Conservation (phyloP, 35 echinoderm and acorn worm genomes). For the Patiria miniata region DNA sequence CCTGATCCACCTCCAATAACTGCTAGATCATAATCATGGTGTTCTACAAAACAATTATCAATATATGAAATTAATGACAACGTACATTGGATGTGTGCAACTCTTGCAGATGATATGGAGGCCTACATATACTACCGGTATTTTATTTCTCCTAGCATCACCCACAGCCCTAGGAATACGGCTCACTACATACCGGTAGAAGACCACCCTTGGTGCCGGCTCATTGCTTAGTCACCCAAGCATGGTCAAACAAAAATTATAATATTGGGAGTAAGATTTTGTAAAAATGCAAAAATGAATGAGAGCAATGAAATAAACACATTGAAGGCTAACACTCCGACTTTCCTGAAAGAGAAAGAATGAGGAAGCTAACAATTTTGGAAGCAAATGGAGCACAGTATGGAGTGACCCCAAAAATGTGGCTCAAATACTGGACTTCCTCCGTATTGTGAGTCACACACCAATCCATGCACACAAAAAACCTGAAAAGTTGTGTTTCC, state of each 20-base stretch:
- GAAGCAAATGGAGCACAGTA: no score
- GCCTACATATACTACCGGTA: background rate
- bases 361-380: background rate
- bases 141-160: background rate
- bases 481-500: no score
- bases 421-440: no score
- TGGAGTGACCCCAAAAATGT: no score
- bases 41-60: slow-evolving; percentile 2
- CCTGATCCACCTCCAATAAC: slow-evolving; percentile 99
- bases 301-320: background rate
- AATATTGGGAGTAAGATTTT: background rate
- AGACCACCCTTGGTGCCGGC: background rate
- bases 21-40: slow-evolving; percentile 79
- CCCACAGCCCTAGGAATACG: background rate
- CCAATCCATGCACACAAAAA: no score
- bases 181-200: background rate
- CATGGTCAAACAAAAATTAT: background rate
- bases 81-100: background rate
- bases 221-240: background rate
- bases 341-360: no score
- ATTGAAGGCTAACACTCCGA: no score
- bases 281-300: background rate
- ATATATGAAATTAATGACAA: background rate
- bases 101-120: background rate
- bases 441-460: no score